These are phyloP conservation scores for Xylophagus ater DNA, from an alignment of 2,888 invertebrate genomes.

Conservation along the genomic window DNA sequence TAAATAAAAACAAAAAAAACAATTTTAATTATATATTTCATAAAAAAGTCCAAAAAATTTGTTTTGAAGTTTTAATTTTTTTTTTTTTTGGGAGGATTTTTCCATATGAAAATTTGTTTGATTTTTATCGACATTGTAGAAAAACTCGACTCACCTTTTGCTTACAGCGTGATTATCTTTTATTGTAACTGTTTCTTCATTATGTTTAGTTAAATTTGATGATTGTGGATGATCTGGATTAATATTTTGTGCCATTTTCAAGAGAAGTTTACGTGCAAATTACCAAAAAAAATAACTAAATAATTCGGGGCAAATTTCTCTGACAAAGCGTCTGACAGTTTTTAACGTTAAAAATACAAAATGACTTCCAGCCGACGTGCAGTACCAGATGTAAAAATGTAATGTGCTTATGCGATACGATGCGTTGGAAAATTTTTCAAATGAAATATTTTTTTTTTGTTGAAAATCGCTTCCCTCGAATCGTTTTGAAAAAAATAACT, in stretches of 20 bases:
- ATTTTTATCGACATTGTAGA: not conserved
- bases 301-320: conserved; percentile 11
- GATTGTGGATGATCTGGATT: conserved; percentile 68
- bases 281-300: not conserved
- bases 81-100: not conserved
- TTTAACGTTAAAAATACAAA: conserved; percentile 22
- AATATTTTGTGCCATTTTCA: conserved; percentile 73
- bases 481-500: too few relatives aligned
- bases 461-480: too few relatives aligned
- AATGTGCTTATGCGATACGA: too few relatives aligned
- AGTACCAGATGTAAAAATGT: conserved; percentile 1
- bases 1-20: conserved; percentile 34
- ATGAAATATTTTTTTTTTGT: not conserved
- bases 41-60: too few relatives aligned
- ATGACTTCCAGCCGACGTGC: conserved; percentile 9
- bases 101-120: not conserved
- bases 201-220: conserved; percentile 63
- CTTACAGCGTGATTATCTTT: conserved; percentile 82
- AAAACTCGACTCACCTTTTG: conserved; percentile 57
- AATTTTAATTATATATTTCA: not conserved
- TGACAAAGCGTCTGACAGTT: conserved; percentile 24
- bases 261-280: conserved; percentile 7
- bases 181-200: conserved; percentile 63
- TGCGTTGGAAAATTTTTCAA: conserved; percentile 7
- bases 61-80: too few relatives aligned